Evolutionary conservation across 2,888 invertebrate species (phyloP).

Genomic region (Drosophila robusta): DNA sequence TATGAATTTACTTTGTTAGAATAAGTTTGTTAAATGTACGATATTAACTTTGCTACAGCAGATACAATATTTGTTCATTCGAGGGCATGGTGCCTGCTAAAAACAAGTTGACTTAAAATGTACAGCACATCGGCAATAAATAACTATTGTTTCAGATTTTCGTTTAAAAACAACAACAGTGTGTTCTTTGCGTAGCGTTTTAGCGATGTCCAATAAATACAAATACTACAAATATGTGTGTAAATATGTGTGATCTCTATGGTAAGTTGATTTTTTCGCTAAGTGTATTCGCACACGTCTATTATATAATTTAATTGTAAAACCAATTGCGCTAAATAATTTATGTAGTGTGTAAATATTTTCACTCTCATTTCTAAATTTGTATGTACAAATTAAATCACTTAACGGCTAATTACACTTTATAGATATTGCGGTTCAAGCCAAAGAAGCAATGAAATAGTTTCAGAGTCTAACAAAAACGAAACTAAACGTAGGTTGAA

Average conservation of each 20-base stretch:
- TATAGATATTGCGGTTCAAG: conserved; percentile 56
- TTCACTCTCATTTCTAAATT: conserved; percentile 31
- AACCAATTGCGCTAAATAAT: conserved; percentile 77
- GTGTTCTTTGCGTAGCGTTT: conserved; percentile 31
- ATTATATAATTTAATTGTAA: conserved; percentile 56
- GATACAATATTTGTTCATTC: conserved; percentile 38
- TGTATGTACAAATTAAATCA: conserved; percentile 70
- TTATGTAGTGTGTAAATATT: conserved; percentile 58
- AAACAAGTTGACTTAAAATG: conserved; percentile 36
- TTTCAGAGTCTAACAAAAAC: conserved; percentile 25
- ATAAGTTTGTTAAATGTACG: conserved; percentile 35
- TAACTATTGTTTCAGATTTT: conserved; percentile 16
- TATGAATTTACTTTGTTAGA: conserved; percentile 40
- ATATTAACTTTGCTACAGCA: conserved; percentile 45
- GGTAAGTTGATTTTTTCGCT: conserved; percentile 53
- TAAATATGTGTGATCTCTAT: conserved; percentile 37
- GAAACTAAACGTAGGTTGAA: conserved; percentile 49
- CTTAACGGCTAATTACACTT: conserved; percentile 51
- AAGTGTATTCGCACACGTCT: conserved; percentile 30
- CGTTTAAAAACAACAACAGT: conserved; percentile 35
- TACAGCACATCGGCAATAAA: conserved; percentile 32
- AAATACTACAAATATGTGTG: conserved; percentile 31
- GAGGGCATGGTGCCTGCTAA: neutral
- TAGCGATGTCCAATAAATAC: conserved; percentile 49
- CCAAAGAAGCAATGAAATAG: conserved; percentile 26